Percentiles rank a stretch among this genome's conserved stretches.
Conservation (phyloP, 2,888 invertebrate genomes). For the Leuctra nigra region DNA sequence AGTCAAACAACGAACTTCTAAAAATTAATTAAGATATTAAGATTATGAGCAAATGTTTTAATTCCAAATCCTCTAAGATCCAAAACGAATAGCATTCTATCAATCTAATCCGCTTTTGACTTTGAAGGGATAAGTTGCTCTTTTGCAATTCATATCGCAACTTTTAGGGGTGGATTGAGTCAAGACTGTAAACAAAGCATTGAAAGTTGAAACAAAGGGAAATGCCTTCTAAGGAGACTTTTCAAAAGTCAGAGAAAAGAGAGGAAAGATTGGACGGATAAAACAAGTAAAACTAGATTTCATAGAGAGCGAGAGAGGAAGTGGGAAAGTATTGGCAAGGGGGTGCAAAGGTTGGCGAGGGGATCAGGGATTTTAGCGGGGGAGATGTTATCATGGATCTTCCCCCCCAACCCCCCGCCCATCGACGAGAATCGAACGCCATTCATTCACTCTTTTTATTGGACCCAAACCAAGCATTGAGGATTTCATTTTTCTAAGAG, state of each 20-base stretch:
- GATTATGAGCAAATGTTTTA: no score
- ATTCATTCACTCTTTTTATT: no score
- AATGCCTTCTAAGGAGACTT: not conserved
- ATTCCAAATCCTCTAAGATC: no score
- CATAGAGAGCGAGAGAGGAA: not conserved
- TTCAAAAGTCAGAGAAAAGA: not conserved
- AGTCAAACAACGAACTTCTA: no score
- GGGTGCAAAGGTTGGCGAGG: slow-evolving; percentile 6
- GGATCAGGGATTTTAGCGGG: slow-evolving; percentile 3
- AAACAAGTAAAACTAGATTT: slow-evolving; percentile 8
- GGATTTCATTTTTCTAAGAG: no score
- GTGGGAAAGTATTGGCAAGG: not conserved
- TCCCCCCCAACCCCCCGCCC: no score
- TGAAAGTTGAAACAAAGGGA: not conserved
- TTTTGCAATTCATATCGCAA: slow-evolving; percentile 6
- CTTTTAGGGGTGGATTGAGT: not conserved
- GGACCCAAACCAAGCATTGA: not conserved
- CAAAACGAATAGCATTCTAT: not conserved
- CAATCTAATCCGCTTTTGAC: not conserved
- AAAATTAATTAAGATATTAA: no score
- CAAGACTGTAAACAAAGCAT: not conserved
- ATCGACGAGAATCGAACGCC: no score
- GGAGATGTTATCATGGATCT: slow-evolving; percentile 2
- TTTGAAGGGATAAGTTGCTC: not conserved
- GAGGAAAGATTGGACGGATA: slow-evolving; percentile 5